phyloP scores from a whole-genome alignment of 2,113 vertebrate genomes.

The Polypterus senegalus region DNA sequence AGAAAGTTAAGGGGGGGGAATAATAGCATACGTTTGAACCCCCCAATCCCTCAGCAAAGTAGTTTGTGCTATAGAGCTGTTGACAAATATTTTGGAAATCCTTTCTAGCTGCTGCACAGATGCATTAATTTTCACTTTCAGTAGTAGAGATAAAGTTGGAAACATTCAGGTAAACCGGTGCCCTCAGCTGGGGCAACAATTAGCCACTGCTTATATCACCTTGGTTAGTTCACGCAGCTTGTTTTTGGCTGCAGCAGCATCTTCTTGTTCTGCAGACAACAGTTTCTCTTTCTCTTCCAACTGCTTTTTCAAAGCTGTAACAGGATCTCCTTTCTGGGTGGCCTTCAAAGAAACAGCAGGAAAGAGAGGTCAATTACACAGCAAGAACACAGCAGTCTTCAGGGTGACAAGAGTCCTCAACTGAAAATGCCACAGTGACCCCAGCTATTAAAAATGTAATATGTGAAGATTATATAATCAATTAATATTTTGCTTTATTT shows the following conservation, averaged over 20 bases:
- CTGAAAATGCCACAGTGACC: neutral
- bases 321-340: constrained; percentile 76
- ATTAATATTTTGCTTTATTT: no score
- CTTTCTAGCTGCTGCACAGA: no score
- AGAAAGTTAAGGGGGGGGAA: no score
- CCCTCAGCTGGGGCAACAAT: neutral
- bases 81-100: no score
- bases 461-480: no score
- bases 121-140: no score
- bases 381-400: no score
- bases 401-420: neutral
- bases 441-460: no score
- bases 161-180: neutral
- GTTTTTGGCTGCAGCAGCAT: constrained; percentile 54
- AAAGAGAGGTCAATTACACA: neutral
- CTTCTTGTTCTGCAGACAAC: constrained; percentile 70
- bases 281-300: constrained; percentile 85
- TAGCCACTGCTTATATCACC: constrained; percentile 27
- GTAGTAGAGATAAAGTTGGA: no score
- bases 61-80: no score
- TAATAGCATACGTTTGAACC: no score
- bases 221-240: constrained; percentile 73
- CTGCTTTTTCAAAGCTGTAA: constrained; percentile 72
- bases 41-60: no score
- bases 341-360: constrained; percentile 46